Evolutionary conservation across 2,113 vertebrate genomes (phyloP).

Genomic region (Lipotes vexillifer): DNA sequence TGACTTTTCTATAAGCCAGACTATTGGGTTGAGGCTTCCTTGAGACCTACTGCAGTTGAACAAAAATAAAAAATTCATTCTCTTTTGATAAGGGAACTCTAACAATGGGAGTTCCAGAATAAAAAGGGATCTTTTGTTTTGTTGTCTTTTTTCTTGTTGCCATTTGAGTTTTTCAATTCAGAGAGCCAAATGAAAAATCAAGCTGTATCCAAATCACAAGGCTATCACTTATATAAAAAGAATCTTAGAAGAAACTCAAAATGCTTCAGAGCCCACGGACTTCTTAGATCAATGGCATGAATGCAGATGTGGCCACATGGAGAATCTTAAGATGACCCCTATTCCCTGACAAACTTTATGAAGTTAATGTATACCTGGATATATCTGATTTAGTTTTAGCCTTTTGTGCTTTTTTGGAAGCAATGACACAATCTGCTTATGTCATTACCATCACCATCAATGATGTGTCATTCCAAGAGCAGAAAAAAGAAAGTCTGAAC

Average conservation of each 20-base stretch:
- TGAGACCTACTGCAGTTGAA: background rate
- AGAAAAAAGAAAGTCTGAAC: constrained; percentile 10
- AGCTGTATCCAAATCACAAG: background rate
- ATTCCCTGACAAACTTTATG: background rate
- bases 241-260: background rate
- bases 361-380: background rate
- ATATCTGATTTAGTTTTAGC: background rate
- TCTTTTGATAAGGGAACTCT: constrained; percentile 27
- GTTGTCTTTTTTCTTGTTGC: background rate
- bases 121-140: background rate
- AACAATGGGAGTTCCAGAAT: background rate
- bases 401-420: background rate
- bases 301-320: background rate
- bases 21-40: rapidly evolving
- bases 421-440: background rate
- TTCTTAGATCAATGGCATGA: background rate
- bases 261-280: background rate
- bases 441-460: background rate
- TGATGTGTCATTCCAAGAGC: background rate
- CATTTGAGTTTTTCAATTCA: constrained; percentile 40
- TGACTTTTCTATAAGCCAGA: background rate
- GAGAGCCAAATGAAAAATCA: constrained; percentile 38
- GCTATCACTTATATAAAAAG: background rate
- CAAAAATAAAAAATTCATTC: background rate
- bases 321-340: background rate